Percentiles rank a stretch among this genome's conserved stretches.
phyloP scores from a whole-genome alignment of 2,888 invertebrate genomes.

The Limnephilus marmoratus region DNA sequence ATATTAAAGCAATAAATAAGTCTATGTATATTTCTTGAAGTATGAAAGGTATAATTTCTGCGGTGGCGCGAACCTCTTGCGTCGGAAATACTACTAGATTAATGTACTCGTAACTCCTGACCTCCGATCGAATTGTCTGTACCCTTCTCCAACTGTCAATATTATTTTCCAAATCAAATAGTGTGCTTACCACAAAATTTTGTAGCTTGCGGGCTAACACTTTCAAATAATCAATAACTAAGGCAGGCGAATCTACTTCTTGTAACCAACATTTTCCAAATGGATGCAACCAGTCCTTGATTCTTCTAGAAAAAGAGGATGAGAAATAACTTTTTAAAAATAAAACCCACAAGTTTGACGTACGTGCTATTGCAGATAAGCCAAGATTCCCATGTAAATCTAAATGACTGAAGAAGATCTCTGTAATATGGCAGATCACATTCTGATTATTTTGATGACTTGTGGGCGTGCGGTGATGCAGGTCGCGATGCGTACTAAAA shows the following conservation, averaged over 20 bases:
- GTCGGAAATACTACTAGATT: not conserved
- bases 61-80: not conserved
- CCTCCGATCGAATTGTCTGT: not conserved
- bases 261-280: not conserved
- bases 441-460: slow-evolving; percentile 25
- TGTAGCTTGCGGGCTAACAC: not conserved
- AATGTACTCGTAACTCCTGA: not conserved
- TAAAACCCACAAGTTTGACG: no score
- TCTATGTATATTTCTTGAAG: not conserved
- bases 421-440: slow-evolving; percentile 15
- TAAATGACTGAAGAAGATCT: not conserved
- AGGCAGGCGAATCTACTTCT: not conserved
- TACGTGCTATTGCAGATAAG: not conserved
- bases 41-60: not conserved
- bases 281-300: not conserved
- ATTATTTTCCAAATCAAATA: not conserved
- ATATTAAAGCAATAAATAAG: slow-evolving; percentile 6
- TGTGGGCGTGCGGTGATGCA: not conserved
- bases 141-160: not conserved
- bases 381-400: not conserved
- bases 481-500: slow-evolving; percentile 36
- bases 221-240: not conserved
- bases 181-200: not conserved
- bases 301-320: not conserved
- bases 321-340: not conserved